Percentiles rank a stretch among this genome's conserved stretches.
phyloP scores from a whole-genome alignment of 2,797 vertebrate genomes.

The Takifugu rubripes region DNA sequence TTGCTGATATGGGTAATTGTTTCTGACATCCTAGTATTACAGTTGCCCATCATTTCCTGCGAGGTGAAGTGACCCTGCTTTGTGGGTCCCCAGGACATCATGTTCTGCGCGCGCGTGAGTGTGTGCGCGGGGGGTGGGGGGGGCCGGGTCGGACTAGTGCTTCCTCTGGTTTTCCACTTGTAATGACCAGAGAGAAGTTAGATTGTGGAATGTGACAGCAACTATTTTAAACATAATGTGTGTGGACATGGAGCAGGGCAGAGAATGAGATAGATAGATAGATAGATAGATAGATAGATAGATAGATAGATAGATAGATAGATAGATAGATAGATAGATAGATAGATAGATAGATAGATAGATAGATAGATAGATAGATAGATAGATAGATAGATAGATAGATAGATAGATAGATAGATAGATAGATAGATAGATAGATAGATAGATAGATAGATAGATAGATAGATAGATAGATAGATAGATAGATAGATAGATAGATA shows the following conservation, averaged over 20 bases:
- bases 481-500: too few species aligned
- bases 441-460: too few species aligned
- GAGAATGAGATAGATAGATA: too few species aligned
- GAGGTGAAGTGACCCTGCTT: constrained; percentile 40
- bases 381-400: too few species aligned
- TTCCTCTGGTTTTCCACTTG: constrained; percentile 39
- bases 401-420: too few species aligned
- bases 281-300: too few species aligned
- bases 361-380: too few species aligned
- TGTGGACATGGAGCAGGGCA: background rate
- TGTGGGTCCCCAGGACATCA: constrained; percentile 16
- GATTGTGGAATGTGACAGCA: constrained; percentile 66
- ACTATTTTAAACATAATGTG: constrained; percentile 43
- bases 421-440: too few species aligned
- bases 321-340: too few species aligned
- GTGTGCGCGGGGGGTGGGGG: constrained; percentile 19
- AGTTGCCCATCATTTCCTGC: constrained; percentile 33
- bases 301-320: too few species aligned
- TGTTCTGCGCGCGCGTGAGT: constrained; percentile 17
- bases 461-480: too few species aligned
- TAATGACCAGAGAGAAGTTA: constrained; percentile 51
- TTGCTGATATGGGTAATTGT: constrained; percentile 27
- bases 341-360: too few species aligned
- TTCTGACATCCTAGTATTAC: constrained; percentile 21
- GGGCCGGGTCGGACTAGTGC: constrained; percentile 26